Evolutionary conservation across 1,140 invertebrate genomes (phyloP).

Genomic region (Potamilus streckersoni): DNA sequence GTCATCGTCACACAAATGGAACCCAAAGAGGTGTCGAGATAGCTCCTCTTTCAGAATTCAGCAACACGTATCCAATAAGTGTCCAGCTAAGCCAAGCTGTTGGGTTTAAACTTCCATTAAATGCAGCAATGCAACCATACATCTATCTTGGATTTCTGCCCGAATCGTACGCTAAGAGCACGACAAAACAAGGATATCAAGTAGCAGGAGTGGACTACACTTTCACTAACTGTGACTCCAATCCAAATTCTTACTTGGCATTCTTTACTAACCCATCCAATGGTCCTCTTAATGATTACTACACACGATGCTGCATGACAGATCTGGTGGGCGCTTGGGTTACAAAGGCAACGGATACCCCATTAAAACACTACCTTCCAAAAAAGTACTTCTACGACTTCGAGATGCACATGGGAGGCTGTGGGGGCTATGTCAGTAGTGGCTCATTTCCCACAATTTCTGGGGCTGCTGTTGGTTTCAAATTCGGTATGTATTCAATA

Average conservation of each 20-base stretch:
- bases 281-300: background rate
- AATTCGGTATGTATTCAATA: constrained; percentile 5
- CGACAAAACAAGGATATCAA: background rate
- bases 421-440: constrained; percentile 5
- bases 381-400: constrained; percentile 3
- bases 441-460: background rate
- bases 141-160: constrained; percentile 11
- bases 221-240: constrained; percentile 13
- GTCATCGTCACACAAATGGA: background rate
- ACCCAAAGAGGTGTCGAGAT: constrained; percentile 6
- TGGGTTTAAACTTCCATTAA: constrained; percentile 5
- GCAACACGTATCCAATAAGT: background rate
- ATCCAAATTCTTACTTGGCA: constrained; percentile 7
- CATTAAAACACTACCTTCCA: background rate
- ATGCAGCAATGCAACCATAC: constrained; percentile 5
- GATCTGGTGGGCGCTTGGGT: background rate
- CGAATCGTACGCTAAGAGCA: no score
- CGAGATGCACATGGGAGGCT: constrained; percentile 17
- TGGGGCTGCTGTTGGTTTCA: constrained; percentile 12
- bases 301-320: background rate
- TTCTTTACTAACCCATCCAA: constrained; percentile 9
- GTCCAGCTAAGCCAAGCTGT: constrained; percentile 8
- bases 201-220: constrained; percentile 5
- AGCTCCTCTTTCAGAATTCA: constrained; percentile 5
- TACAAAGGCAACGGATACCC: background rate